Conservation (phyloP, 2,797 vertebrate genomes). For the Rhynchonycteris naso region DNA sequence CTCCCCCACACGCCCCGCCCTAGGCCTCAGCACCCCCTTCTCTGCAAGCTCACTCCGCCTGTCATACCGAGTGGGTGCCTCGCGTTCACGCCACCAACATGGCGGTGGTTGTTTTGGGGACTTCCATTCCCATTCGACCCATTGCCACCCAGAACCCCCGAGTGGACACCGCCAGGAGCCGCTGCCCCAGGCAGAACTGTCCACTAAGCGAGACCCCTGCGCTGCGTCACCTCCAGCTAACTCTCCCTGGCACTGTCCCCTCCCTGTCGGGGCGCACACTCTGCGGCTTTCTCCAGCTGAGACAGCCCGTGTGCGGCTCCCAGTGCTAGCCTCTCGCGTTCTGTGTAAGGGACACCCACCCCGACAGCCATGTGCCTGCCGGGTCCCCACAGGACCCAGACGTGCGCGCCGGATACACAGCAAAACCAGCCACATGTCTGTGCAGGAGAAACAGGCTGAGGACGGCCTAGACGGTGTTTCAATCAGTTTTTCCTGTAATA, state of each 20-base stretch:
- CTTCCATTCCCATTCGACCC: accelerated
- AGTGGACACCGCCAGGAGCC: neutral
- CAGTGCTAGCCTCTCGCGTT: neutral
- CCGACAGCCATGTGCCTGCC: neutral
- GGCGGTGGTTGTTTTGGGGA: accelerated
- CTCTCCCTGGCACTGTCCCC: neutral
- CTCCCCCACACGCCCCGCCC: too few relatives aligned
- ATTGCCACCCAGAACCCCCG: neutral
- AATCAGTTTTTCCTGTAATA: neutral
- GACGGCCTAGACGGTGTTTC: neutral
- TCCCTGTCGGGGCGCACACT: neutral
- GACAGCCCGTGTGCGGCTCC: neutral
- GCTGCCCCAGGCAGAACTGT: neutral
- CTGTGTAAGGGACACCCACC: neutral
- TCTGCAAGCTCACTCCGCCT: accelerated
- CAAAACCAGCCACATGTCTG: accelerated
- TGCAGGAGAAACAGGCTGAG: neutral
- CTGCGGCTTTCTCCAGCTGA: neutral
- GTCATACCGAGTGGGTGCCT: neutral
- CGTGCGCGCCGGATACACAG: too few relatives aligned
- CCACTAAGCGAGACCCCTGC: too few relatives aligned
- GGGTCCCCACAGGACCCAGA: neutral
- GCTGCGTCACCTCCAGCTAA: neutral
- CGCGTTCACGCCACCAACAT: accelerated
- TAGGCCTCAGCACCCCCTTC: neutral